Percentiles rank a stretch among this genome's conserved stretches.
These are phyloP conservation scores for Corythornis madagascariensis DNA, from an alignment of 2,113 vertebrate species.

Conservation along the genomic window DNA sequence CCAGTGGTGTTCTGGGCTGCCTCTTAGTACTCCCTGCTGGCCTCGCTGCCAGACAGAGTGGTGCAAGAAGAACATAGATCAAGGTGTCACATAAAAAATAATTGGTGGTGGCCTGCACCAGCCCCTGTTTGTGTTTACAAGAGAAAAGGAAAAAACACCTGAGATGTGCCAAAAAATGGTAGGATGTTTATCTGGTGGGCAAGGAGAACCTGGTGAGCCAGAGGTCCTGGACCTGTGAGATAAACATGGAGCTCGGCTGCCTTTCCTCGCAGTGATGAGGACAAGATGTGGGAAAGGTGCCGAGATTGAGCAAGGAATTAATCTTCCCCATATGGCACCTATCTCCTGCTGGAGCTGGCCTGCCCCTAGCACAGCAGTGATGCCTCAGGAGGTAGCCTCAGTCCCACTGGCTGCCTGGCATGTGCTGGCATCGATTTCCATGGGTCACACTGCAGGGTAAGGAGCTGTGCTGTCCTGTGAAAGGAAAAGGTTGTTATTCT, in stretches of 20 bases:
- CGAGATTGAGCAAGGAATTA: not conserved
- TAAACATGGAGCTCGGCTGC: not conserved
- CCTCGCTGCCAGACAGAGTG: not conserved
- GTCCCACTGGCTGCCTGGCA: accelerated
- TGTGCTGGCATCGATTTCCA: not conserved
- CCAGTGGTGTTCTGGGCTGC: not conserved
- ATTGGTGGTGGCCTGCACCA: not conserved
- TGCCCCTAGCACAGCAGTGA: accelerated
- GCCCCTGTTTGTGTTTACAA: not conserved
- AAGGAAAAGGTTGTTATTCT: not conserved
- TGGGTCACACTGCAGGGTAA: accelerated
- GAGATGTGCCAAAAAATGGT: not conserved
- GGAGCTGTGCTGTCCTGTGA: not conserved
- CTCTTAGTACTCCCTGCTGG: not conserved
- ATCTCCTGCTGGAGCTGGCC: accelerated
- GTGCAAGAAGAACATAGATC: not conserved
- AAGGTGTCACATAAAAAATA: slow-evolving; percentile 22
- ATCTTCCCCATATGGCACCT: not conserved
- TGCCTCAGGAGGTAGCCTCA: not conserved
- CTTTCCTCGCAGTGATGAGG: accelerated
- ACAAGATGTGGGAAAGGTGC: not conserved
- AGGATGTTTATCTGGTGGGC: not conserved
- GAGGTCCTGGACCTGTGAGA: not conserved
- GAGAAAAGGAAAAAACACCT: slow-evolving; percentile 2
- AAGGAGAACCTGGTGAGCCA: not conserved